phyloP scores from a whole-genome alignment of 2,113 vertebrate species.

The Etia nguti region DNA sequence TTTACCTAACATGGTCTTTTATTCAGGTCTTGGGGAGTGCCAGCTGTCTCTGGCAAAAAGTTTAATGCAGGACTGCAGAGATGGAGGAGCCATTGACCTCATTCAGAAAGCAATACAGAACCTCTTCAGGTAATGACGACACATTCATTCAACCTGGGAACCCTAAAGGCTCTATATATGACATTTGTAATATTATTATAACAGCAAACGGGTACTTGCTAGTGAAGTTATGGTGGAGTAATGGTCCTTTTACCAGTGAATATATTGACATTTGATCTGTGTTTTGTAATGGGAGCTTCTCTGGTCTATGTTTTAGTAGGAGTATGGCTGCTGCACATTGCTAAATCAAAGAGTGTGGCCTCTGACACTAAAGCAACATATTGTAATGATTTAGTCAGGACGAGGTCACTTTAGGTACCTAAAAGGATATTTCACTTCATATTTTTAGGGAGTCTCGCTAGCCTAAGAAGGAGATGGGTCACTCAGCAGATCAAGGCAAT shows the following conservation, averaged over 20 bases:
- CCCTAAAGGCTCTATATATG: neutral
- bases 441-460: neutral
- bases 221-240: neutral
- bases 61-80: conserved; percentile 83
- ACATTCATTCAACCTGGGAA: neutral
- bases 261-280: neutral
- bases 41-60: conserved; percentile 82
- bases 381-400: neutral
- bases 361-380: neutral
- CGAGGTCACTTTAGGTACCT: neutral
- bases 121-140: conserved; percentile 78
- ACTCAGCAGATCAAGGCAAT: neutral
- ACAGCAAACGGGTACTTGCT: neutral
- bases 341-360: neutral
- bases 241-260: neutral
- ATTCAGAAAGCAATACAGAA: conserved; percentile 85
- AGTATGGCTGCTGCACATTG: neutral
- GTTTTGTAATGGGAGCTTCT: neutral
- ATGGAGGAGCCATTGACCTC: conserved; percentile 83
- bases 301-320: neutral
- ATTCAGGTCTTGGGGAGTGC: conserved; percentile 90
- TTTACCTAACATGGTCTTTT: neutral
- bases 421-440: neutral
- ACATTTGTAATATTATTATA: neutral
- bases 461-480: neutral